Base-by-base conservation (phyloP, 2,888 invertebrate species). In the Ormyrus rosae region DNA sequence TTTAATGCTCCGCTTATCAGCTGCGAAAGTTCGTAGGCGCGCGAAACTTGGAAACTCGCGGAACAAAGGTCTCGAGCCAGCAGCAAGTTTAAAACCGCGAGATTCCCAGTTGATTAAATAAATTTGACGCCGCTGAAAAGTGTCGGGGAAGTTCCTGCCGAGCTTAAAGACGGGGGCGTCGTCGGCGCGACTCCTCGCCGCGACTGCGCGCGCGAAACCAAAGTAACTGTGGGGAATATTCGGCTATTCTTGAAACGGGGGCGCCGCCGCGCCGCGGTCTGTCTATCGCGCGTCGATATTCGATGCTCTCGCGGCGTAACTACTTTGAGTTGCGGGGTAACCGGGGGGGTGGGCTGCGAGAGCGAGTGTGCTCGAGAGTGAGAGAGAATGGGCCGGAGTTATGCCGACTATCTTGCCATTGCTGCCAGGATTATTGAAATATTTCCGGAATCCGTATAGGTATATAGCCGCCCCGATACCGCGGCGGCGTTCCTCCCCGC, bases 361-460 rank as follows among this genome's bases (percentile, higher is more conserved):
- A 78, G 70, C 46, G 56, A 58, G 45, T 53, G 67, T 46, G 67
- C 45, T 45, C 61, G 78, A 45, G 72, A 67, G 72, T 19, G 63
- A 6, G 61, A 19, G 56, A 19, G 7, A 8, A 2, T 11, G 50
- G 58, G 67, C 45, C 45, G 9, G 48, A 86, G 87, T 83, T 87
- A 88, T 87, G 86, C 84, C 83, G 87, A 88, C 86, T 85, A 88
- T 88, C 86, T 85, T 84, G 84, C 83, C 84, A 80, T 84, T 82
- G 82, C 83, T 84, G 85, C 84, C 83, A 83, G 84, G 87, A 84
- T 87, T 88, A 87, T 87, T 86, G 87, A 87, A 89, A 87, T 88
- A 89, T 89, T 86, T 86, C 84, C 81, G 87, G 87, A 88, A 88
- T 88, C 85, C 85, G 85, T 84, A 19, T 19, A 19, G 19, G 84